phyloP scores from a whole-genome alignment of 2,113 vertebrate genomes.

The Oryctolagus cuniculus region DNA sequence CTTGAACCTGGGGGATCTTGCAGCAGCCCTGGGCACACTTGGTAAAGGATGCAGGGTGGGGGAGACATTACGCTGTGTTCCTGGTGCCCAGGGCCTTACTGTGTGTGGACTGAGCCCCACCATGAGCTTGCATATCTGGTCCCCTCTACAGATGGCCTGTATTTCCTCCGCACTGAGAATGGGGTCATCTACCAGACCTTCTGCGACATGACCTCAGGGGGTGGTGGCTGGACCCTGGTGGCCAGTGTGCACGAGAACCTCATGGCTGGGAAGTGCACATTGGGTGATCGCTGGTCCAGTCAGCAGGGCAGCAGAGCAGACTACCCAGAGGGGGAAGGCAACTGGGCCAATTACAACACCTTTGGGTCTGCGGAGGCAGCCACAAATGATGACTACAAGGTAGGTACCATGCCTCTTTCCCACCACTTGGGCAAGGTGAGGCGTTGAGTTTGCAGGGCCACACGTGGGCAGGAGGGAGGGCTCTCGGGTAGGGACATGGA shows the following conservation, averaged over 20 bases:
- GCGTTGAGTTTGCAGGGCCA: neutral
- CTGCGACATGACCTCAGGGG: constrained; percentile 86
- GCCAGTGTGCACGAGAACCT: constrained; percentile 86
- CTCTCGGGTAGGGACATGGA: neutral
- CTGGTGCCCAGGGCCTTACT: no score
- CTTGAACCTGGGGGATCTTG: no score
- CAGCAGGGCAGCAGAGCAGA: constrained; percentile 79
- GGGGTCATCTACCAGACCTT: constrained; percentile 83
- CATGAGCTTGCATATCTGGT: neutral
- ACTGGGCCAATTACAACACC: constrained; percentile 83
- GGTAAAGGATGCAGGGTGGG: no score
- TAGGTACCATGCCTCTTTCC: neutral
- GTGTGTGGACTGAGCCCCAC: neutral
- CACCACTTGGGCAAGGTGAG: neutral
- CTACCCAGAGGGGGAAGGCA: constrained; percentile 79
- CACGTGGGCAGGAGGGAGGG: no score
- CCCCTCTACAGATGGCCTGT: constrained; percentile 75
- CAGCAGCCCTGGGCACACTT: no score
- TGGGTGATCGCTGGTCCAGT: constrained; percentile 84
- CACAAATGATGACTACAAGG: constrained; percentile 87
- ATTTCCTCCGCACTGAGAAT: neutral
- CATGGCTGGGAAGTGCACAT: constrained; percentile 81
- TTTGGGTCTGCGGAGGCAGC: constrained; percentile 83
- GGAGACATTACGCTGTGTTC: no score
- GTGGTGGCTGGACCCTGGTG: constrained; percentile 1